phyloP scores from a whole-genome alignment of 2,797 vertebrate genomes.

The Hylomyscus alleni region DNA sequence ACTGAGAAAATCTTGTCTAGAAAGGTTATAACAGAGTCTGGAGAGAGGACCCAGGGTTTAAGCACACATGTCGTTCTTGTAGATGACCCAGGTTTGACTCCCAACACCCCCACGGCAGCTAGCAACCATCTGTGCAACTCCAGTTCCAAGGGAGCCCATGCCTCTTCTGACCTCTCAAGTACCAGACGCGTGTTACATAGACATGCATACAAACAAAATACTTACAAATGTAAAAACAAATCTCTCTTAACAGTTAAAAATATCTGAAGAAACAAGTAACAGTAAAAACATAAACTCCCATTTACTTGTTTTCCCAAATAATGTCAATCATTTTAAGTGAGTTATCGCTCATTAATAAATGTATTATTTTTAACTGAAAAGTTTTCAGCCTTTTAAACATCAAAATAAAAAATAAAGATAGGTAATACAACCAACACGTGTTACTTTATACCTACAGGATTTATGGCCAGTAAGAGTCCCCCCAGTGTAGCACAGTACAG shows the following conservation, averaged over 20 bases:
- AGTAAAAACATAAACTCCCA: conserved; percentile 4
- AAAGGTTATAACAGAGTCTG: background rate
- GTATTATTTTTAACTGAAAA: conserved; percentile 43
- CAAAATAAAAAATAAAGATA: conserved; percentile 50
- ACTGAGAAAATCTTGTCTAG: conserved; percentile 11
- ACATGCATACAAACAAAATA: background rate
- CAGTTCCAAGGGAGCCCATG: background rate
- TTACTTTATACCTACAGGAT: conserved; percentile 90
- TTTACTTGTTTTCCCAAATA: conserved; percentile 58
- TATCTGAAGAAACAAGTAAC: conserved; percentile 1
- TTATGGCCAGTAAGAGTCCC: conserved; percentile 92
- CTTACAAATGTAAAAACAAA: background rate
- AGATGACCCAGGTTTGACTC: background rate
- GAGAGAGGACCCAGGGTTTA: background rate
- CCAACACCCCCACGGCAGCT: background rate
- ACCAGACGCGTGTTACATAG: too few relatives aligned
- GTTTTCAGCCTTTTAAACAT: background rate
- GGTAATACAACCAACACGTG: conserved; percentile 22
- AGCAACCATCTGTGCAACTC: background rate
- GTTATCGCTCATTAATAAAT: conserved; percentile 5
- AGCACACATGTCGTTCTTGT: background rate
- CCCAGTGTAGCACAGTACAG: conserved; percentile 95
- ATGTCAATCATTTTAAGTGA: conserved; percentile 54
- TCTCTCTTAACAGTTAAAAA: background rate
- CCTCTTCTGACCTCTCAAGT: background rate